Conservation (phyloP, 2,888 invertebrate species). For the Scaptomyza reducta region DNA sequence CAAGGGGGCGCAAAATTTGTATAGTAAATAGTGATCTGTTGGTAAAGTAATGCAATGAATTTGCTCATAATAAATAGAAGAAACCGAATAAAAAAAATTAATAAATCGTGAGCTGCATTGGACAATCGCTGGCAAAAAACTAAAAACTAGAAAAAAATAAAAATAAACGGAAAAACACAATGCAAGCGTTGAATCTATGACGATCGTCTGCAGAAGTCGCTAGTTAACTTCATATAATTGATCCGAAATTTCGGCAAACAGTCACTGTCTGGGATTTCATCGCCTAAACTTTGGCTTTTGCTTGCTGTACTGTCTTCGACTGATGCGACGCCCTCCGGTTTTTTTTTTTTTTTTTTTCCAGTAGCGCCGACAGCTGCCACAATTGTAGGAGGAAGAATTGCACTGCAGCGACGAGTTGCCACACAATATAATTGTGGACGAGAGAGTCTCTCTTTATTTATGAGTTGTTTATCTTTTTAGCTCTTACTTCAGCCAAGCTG, state of each 20-base stretch:
- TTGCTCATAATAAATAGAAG: constrained; percentile 40
- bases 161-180: constrained; percentile 13
- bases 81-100: constrained; percentile 26
- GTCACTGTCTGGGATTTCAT: constrained; percentile 42
- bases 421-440: constrained; percentile 62
- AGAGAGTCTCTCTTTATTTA: constrained; percentile 39
- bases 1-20: constrained; percentile 13
- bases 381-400: constrained; percentile 51
- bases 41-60: constrained; percentile 25
- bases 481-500: background rate
- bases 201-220: constrained; percentile 37
- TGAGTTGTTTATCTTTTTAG: constrained; percentile 6
- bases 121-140: constrained; percentile 36
- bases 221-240: constrained; percentile 64
- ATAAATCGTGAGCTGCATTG: constrained; percentile 70
- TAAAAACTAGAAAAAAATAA: background rate
- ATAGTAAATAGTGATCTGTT: background rate
- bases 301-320: constrained; percentile 2
- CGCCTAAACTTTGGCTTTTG: constrained; percentile 68
- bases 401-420: constrained; percentile 39
- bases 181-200: constrained; percentile 49
- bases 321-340: constrained; percentile 30
- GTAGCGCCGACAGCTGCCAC: constrained; percentile 31
- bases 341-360: constrained; percentile 3
- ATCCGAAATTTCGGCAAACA: constrained; percentile 66